Evolutionary conservation across 2,888 invertebrate genomes (phyloP), one percentile per base, ranked within the genome.

Genomic region (Metopia argyrocephala): DNA sequence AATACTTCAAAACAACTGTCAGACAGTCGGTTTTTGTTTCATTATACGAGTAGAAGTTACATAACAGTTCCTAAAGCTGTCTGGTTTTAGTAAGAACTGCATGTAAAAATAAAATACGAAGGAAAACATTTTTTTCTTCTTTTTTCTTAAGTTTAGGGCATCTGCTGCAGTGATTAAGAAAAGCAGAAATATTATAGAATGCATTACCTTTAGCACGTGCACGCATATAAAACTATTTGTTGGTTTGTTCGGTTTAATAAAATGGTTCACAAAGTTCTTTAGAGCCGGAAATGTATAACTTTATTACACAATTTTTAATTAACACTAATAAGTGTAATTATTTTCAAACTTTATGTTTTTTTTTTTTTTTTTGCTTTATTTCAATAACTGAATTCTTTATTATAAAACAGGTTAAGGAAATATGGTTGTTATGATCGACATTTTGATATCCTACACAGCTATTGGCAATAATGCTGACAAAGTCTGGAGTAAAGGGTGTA

Each of bases 121-220:
- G n/a, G n/a, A n/a, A n/a, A n/a, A n/a, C n/a, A n/a, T n/a, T n/a
- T n/a, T n/a, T n/a, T n/a, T n/a, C n/a, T n/a, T n/a, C n/a, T n/a
- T n/a, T n/a, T 56, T 78, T 66, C 61, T 71, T 68, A 56, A 66
- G 78, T 66, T 73, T 78, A 78, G 78, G 71, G 54, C 46, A 71
- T 18, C 15, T 9, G 12, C 18, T 6, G 4, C 48, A 56, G 61
- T 78, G 20, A 27, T 73, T 66, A 50, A 2, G 4, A 46, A 48
- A 20, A 48, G 7, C 15, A 48, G 27, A 66, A 38, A 75, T n/a
- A n/a, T n/a, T n/a, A n/a, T n/a, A n/a, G 65, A 75, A 81, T 81
- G 81, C 78, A 74, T 81, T 81, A 54, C 70, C 70, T 75, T 61
- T 45, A 81, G 81, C 81, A 81, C 78, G 81, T 81, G 70, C 78